phyloP scores from a whole-genome alignment of 1,140 invertebrate genomes.

The Danaus melanippus region DNA sequence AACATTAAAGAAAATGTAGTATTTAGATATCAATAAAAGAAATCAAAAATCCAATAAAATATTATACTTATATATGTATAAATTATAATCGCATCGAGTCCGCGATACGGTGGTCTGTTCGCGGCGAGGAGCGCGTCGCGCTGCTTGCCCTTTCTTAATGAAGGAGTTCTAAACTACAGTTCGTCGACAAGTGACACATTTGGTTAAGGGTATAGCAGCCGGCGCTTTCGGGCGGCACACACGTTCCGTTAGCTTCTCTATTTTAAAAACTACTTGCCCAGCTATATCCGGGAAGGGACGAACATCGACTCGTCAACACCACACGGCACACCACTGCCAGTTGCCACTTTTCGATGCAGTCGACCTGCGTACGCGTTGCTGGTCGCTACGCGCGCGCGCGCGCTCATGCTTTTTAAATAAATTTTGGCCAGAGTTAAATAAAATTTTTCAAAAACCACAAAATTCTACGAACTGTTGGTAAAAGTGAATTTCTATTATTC shows the following conservation, averaged over 20 bases:
- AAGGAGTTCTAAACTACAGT: conserved; percentile 6
- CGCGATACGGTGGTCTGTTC: background rate
- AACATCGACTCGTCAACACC: conserved; percentile 43
- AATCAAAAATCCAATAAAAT: too few species aligned
- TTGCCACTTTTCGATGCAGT: conserved; percentile 58
- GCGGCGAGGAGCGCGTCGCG: background rate
- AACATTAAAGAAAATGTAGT: too few species aligned
- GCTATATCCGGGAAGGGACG: conserved; percentile 67
- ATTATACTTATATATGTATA: too few species aligned
- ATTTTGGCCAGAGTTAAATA: conserved; percentile 47
- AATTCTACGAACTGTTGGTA: conserved; percentile 35
- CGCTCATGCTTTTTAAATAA: conserved; percentile 47
- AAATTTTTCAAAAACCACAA: conserved; percentile 29
- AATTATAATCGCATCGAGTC: too few species aligned
- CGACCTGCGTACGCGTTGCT: conserved; percentile 61
- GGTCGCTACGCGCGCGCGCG: conserved; percentile 59
- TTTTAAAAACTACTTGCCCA: conserved; percentile 65
- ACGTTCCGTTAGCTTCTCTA: conserved; percentile 68
- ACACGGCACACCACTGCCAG: conserved; percentile 39
- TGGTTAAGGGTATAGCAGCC: conserved; percentile 60
- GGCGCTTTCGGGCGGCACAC: conserved; percentile 62
- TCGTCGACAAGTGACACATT: conserved; percentile 61
- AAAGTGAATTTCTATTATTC: conserved; percentile 51
- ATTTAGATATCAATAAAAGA: too few species aligned
- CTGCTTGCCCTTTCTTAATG: background rate